Percentiles rank a stretch among this genome's conserved stretches.
Evolutionary conservation across 2,113 vertebrate genomes (phyloP).

Genomic region (Periophthalmodon schlosseri): DNA sequence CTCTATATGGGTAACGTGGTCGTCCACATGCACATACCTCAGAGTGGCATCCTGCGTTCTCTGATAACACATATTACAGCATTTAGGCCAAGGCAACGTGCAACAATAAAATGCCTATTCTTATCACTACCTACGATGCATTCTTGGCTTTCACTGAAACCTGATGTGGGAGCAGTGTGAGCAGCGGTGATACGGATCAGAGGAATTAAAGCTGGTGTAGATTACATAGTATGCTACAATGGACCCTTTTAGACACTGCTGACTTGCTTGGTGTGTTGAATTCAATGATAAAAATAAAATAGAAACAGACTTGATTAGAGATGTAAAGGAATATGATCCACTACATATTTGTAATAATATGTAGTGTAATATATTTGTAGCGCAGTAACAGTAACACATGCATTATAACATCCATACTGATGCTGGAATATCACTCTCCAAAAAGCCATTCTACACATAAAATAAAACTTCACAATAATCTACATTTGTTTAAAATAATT

Average conservation of each 20-base stretch:
- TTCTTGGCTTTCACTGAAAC: conserved; percentile 36
- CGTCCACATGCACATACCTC: conserved; percentile 73
- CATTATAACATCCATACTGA: too few relatives aligned
- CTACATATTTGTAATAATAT: too few relatives aligned
- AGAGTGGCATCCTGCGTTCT: conserved; percentile 66
- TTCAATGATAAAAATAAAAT: not conserved
- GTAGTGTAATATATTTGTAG: too few relatives aligned
- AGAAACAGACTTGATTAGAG: not conserved
- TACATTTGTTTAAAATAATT: too few relatives aligned
- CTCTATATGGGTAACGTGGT: conserved; percentile 67
- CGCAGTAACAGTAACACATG: too few relatives aligned
- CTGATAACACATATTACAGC: conserved; percentile 70
- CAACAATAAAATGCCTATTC: conserved; percentile 76
- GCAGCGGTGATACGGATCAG: conserved; percentile 28
- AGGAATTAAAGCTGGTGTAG: conserved; percentile 18
- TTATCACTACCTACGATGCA: conserved; percentile 62
- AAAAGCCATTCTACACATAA: too few relatives aligned
- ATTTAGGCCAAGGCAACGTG: conserved; percentile 68
- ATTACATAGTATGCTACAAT: conserved; percentile 12
- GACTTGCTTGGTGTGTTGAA: conserved; percentile 3
- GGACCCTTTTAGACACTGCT: conserved; percentile 5
- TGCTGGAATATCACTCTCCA: too few relatives aligned
- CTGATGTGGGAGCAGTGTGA: conserved; percentile 26
- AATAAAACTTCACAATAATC: too few relatives aligned
- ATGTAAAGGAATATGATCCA: not conserved